phyloP scores from a whole-genome alignment of 2,888 invertebrate genomes.

The Mallateleia sp. region DNA sequence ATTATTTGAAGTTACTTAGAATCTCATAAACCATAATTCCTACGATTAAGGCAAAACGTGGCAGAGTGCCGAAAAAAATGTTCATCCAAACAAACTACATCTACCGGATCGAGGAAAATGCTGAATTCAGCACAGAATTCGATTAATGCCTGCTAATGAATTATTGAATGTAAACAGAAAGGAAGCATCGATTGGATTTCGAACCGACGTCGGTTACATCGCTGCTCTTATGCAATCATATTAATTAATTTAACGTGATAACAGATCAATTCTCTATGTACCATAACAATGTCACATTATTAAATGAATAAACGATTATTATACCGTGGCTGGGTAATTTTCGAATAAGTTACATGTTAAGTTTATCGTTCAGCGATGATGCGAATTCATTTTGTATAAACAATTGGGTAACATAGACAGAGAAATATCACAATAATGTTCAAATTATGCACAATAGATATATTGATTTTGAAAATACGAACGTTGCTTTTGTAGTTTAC shows the following conservation, averaged over 20 bases:
- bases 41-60: conserved; percentile 2
- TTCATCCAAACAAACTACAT: conserved; percentile 1
- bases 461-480: no score
- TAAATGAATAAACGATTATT: conserved; percentile 69
- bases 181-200: conserved; percentile 48
- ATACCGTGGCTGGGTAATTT: conserved; percentile 25
- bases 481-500: no score
- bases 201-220: conserved; percentile 1
- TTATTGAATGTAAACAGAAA: conserved; percentile 60
- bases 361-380: conserved; percentile 24
- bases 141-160: conserved; percentile 48
- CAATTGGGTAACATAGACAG: no score
- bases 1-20: conserved; percentile 33
- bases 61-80: not conserved
- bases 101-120: not conserved
- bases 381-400: conserved; percentile 55
- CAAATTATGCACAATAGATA: no score
- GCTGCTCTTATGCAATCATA: conserved; percentile 49
- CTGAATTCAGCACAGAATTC: not conserved
- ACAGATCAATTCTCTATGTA: conserved; percentile 42
- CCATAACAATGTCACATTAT: conserved; percentile 61
- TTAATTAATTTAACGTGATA: conserved; percentile 68
- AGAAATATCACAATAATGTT: no score
- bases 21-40: conserved; percentile 44
- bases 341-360: conserved; percentile 60